Evolutionary conservation across 2,888 invertebrate species (phyloP).

Genomic region (Cheiracanthium punctorium): DNA sequence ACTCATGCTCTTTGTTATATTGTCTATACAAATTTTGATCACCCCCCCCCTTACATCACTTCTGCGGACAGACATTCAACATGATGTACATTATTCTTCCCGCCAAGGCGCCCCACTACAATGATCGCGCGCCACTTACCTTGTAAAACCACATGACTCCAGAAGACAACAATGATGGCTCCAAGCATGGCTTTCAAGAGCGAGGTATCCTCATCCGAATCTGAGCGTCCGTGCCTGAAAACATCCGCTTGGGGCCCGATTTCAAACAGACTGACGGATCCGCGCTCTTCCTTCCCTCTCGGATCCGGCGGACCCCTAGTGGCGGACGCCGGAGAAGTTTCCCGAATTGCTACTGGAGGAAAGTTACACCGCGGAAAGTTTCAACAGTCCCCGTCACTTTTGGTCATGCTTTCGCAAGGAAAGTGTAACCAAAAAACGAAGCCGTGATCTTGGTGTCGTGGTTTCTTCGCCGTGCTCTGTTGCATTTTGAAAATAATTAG

Average conservation of each 20-base stretch:
- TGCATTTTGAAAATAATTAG: too few species aligned
- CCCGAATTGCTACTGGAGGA: background rate
- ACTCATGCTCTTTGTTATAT: too few species aligned
- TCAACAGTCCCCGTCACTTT: background rate
- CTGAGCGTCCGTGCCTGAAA: background rate
- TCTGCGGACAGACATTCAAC: too few species aligned
- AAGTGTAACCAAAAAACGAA: too few species aligned
- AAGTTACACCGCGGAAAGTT: background rate
- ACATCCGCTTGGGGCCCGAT: background rate
- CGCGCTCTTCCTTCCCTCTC: background rate
- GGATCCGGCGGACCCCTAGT: background rate
- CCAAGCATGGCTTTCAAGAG: background rate
- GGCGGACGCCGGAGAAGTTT: conserved; percentile 3
- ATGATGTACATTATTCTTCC: too few species aligned
- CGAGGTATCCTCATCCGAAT: background rate
- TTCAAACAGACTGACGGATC: background rate
- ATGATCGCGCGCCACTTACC: too few species aligned
- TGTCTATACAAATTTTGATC: too few species aligned
- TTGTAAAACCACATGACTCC: background rate
- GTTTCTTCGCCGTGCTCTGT: too few species aligned
- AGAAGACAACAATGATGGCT: background rate
- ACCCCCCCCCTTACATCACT: too few species aligned
- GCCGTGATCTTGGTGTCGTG: too few species aligned
- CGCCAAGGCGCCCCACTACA: too few species aligned
- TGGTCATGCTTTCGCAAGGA: too few species aligned